Conservation (phyloP, 2,797 vertebrate genomes). For the Loriculus beryllinus region DNA sequence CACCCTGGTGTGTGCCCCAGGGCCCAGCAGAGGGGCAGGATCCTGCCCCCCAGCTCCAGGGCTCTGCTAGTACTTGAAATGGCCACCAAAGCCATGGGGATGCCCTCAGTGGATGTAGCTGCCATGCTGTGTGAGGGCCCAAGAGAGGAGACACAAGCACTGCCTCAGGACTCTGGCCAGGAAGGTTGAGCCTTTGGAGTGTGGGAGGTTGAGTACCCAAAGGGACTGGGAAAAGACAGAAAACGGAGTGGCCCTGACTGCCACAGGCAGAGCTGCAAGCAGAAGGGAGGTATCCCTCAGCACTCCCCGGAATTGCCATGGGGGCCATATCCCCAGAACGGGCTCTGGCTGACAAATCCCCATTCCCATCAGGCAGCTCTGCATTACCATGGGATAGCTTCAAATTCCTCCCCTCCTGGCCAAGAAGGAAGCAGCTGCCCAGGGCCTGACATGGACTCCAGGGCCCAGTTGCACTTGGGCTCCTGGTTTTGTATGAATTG, state of each 20-base stretch:
- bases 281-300: neutral
- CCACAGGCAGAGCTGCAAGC: neutral
- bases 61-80: fast-evolving
- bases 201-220: fast-evolving
- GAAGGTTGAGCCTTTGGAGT: neutral
- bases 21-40: neutral
- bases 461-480: neutral
- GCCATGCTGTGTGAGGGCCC: neutral
- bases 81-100: fast-evolving
- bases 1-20: neutral
- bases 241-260: too few relatives aligned
- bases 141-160: neutral
- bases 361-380: neutral
- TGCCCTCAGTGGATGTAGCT: neutral
- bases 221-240: neutral
- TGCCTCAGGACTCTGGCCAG: neutral
- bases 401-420: neutral
- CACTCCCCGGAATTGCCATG: fast-evolving
- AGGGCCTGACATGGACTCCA: neutral
- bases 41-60: neutral
- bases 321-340: too few relatives aligned
- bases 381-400: too few relatives aligned
- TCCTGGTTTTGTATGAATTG: neutral
- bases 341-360: neutral
- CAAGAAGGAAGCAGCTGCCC: neutral